These are phyloP conservation scores for Catostomus latipinnis DNA, from an alignment of 2,797 vertebrate species.

Conservation along the genomic window DNA sequence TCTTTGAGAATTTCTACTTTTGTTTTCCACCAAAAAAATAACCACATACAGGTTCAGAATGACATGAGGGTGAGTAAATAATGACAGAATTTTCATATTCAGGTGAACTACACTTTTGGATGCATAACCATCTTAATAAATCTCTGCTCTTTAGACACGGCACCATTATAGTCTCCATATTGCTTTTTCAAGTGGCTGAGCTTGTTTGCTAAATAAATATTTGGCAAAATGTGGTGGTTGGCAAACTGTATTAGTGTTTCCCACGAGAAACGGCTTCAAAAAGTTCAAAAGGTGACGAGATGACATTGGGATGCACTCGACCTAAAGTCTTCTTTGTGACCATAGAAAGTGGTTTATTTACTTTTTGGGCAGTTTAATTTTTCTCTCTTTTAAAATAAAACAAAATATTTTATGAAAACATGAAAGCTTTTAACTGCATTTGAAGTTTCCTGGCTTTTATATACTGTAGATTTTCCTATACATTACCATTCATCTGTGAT, in stretches of 20 bases:
- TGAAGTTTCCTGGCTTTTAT: background rate
- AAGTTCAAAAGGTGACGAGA: constrained; percentile 1
- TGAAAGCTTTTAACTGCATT: background rate
- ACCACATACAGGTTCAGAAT: too few relatives aligned
- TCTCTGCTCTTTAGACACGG: background rate
- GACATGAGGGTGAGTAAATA: too few relatives aligned
- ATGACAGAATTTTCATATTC: too few relatives aligned
- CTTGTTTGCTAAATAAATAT: constrained; percentile 5
- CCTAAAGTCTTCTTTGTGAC: background rate
- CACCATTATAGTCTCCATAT: background rate
- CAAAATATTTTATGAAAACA: background rate
- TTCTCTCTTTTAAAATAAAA: background rate
- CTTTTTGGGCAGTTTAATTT: background rate
- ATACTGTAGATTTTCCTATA: background rate
- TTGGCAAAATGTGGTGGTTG: background rate
- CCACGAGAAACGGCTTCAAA: background rate
- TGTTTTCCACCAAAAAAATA: too few relatives aligned
- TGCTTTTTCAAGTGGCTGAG: background rate
- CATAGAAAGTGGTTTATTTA: background rate
- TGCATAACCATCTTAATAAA: background rate
- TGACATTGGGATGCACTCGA: background rate
- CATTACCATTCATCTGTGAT: background rate
- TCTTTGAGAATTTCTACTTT: too few relatives aligned
- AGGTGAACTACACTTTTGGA: too few relatives aligned
- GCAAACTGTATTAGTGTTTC: constrained; percentile 3